Conservation (phyloP, 2,888 invertebrate species). For the Timandra comae region DNA sequence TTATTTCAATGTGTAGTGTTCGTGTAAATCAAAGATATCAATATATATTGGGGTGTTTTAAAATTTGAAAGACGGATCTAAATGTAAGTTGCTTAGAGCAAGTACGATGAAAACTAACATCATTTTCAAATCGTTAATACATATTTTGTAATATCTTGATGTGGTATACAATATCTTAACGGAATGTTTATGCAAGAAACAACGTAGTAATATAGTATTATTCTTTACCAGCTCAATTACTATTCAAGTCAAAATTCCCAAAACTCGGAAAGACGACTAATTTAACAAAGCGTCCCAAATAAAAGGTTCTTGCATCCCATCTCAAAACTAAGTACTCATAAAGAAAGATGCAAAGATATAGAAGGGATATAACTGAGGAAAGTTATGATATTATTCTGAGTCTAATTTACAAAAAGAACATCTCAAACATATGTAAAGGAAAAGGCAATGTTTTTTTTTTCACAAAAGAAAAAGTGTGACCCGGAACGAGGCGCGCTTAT, state of each 20-base stretch:
- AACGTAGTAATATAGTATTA: no score
- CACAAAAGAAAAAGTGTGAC: slow-evolving; percentile 40
- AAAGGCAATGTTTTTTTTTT: slow-evolving; percentile 27
- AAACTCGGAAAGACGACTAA: background rate
- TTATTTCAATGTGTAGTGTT: no score
- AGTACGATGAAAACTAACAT: no score
- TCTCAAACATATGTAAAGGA: slow-evolving; percentile 27
- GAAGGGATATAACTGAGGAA: slow-evolving; percentile 22
- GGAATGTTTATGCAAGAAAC: no score
- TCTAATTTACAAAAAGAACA: slow-evolving; percentile 33
- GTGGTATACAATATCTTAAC: no score
- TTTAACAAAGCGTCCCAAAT: background rate
- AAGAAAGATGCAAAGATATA: slow-evolving; percentile 6
- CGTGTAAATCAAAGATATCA: no score
- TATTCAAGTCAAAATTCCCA: background rate
- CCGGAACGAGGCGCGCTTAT: slow-evolving; percentile 40
- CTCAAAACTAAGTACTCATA: slow-evolving; percentile 7
- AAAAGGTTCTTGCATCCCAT: slow-evolving; percentile 6
- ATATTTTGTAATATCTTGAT: no score
- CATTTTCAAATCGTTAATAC: no score
- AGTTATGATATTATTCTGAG: slow-evolving; percentile 29
- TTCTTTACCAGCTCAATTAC: background rate
- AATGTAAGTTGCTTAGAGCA: no score
- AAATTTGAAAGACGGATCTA: no score
- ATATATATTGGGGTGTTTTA: no score